Evolutionary conservation across 2,113 vertebrate species (phyloP).

Genomic region (Marcusenius ussheri): DNA sequence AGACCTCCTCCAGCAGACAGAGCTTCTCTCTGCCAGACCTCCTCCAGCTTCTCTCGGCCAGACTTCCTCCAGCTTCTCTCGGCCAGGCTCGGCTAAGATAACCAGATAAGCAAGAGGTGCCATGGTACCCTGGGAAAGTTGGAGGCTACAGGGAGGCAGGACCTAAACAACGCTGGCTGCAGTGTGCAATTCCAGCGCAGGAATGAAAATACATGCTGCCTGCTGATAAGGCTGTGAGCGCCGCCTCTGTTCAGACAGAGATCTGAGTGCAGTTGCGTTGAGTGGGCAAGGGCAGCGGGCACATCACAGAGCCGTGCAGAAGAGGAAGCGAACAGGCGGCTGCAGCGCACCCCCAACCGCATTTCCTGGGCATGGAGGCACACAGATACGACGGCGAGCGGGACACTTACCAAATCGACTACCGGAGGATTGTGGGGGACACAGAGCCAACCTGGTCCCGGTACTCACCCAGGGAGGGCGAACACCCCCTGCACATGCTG

Average conservation of each 20-base stretch:
- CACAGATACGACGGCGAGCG: conserved; percentile 56
- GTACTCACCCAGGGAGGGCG: conserved; percentile 43
- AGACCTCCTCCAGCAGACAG: no score
- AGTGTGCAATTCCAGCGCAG: not conserved
- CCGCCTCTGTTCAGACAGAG: not conserved
- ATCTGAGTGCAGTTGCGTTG: not conserved
- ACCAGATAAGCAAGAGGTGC: not conserved
- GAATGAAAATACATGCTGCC: not conserved
- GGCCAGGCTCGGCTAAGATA: not conserved
- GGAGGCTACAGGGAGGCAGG: not conserved
- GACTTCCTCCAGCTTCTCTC: not conserved
- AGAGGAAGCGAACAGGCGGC: not conserved
- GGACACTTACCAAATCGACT: conserved; percentile 67
- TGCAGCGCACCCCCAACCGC: conserved; percentile 32
- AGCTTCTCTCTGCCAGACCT: no score
- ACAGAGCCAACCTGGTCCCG: conserved; percentile 56
- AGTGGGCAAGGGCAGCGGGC: not conserved
- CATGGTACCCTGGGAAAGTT: not conserved
- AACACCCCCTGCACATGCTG: conserved; percentile 44
- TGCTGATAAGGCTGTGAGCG: not conserved
- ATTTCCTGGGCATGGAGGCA: conserved; percentile 63
- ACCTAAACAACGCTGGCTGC: not conserved
- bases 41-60: not conserved
- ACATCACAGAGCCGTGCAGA: not conserved
- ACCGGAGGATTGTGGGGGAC: conserved; percentile 70